Percentiles rank a stretch among this genome's conserved stretches.
phyloP scores from a whole-genome alignment of 2,113 vertebrate genomes.

The Atlantisia rogersi region DNA sequence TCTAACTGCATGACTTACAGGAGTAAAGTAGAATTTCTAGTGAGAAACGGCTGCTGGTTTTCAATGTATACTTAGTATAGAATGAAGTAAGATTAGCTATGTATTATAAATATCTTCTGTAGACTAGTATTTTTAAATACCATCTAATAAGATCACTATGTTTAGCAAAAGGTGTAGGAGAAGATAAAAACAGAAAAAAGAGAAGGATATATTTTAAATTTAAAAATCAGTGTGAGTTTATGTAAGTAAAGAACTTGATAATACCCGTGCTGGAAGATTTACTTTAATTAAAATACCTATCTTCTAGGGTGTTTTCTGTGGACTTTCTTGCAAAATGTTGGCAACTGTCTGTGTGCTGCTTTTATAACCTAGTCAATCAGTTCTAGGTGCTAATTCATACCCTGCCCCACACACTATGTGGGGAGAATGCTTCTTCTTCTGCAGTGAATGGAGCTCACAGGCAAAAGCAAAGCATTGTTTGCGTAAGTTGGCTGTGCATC shows the following conservation, averaged over 20 bases:
- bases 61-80: background rate
- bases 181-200: background rate
- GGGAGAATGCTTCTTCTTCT: background rate
- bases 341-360: background rate
- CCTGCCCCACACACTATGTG: accelerated
- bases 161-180: background rate
- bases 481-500: accelerated
- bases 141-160: background rate
- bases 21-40: background rate
- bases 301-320: background rate
- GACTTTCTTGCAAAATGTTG: background rate
- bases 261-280: background rate
- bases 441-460: background rate
- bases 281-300: background rate
- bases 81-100: background rate
- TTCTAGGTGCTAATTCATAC: background rate
- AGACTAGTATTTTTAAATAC: background rate
- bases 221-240: background rate
- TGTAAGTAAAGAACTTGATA: background rate
- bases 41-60: background rate
- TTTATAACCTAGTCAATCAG: background rate
- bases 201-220: too few relatives aligned
- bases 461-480: background rate
- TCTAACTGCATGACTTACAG: background rate
- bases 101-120: background rate